Base-by-base conservation (phyloP, 1,140 invertebrate genomes). In the Thaumetopoea pityocampa region DNA sequence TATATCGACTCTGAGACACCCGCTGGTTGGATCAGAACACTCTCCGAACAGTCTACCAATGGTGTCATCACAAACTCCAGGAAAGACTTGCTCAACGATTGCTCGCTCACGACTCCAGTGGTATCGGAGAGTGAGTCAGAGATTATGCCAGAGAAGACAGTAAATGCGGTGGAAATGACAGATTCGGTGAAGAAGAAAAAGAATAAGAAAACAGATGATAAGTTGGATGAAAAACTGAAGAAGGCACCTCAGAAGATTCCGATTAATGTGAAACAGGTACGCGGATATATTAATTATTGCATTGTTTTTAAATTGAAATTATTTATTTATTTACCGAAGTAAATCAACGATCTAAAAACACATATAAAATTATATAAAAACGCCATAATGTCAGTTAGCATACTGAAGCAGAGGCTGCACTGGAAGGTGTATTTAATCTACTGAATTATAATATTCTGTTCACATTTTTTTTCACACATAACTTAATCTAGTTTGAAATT, bases 1-100 rank as follows among this genome's bases (percentile, higher is more conserved):
- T 84, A 63, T 46, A 84, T 84, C 15, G 79, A 81, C 42, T 71
- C 64, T 0, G 80, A 81, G 32, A 84, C 80, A 3, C 80, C 80
- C 2, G 46, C 40, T 1, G 62, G 42, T 14, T 84, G 77, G 74
- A 84, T 81, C 22, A 80, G 78, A 36, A 71, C 66, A 0, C 50
- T 81, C 0, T 84, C 74, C 0, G 72, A 83, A 41, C 79, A 81
- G 12, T 68, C 57, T 16, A 61, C 30, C 3, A 78, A 68, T 1
- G 74, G 74, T 0, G 33, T 71, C 23, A 68, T 77, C 5, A 79
- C 67, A 0, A 72, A 73, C 46, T 83, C 79, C 0, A 67, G 68
- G 17, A 83, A 79, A 46, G 79, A 81, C 27, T 44, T 83, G 0
- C 29, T 82, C 1, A 76, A 70, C 8, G 70, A 80, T 15, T 42